These are phyloP conservation scores for Diarsia rubi DNA, from an alignment of 2,888 invertebrate genomes.

Conservation along the genomic window DNA sequence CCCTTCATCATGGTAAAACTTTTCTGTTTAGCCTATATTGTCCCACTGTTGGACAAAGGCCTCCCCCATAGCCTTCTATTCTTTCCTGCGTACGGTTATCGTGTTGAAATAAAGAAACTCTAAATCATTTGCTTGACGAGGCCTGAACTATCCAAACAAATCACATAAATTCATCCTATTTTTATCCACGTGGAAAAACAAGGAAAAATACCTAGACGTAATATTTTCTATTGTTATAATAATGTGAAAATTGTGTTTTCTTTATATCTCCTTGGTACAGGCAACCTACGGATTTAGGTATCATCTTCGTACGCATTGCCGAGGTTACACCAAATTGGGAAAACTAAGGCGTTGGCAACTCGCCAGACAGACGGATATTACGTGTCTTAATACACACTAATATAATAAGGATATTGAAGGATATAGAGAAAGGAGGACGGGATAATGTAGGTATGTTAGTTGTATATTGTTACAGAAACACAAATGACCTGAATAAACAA, in stretches of 20 bases:
- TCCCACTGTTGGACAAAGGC: no score
- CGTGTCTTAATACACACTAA: conserved; percentile 59
- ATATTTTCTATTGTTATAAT: conserved; percentile 43
- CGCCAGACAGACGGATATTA: conserved; percentile 58
- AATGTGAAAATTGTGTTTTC: conserved; percentile 57
- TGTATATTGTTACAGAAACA: conserved; percentile 3
- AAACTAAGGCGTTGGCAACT: conserved; percentile 58
- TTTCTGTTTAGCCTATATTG: no score
- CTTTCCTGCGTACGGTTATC: background rate
- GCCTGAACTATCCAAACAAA: background rate
- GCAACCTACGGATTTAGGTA: conserved; percentile 50
- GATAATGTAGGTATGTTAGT: conserved; percentile 5
- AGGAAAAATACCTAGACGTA: conserved; percentile 7
- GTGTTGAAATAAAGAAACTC: background rate
- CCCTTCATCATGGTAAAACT: no score
- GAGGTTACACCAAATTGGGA: conserved; percentile 59
- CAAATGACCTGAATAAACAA: background rate
- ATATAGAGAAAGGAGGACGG: conserved; percentile 25
- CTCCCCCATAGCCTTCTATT: no score
- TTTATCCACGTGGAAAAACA: conserved; percentile 29
- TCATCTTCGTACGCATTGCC: conserved; percentile 42
- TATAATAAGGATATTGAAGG: conserved; percentile 58
- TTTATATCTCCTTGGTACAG: conserved; percentile 43
- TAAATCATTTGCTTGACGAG: background rate
- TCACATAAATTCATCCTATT: background rate